Base-by-base conservation (phyloP, 2,888 invertebrate species). In the Cyclophora punctaria region DNA sequence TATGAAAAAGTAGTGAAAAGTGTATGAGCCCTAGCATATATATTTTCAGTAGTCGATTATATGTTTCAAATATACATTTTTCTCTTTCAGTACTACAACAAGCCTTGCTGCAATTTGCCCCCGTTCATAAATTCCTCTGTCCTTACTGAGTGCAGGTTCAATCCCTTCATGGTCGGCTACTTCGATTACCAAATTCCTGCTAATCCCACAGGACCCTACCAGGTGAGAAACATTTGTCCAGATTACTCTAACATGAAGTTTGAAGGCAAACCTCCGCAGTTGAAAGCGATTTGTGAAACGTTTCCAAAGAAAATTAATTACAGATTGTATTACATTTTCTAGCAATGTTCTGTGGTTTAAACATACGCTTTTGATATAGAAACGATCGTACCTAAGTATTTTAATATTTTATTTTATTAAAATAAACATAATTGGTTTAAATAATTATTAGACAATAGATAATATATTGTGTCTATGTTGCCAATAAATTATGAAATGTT, bases 101-200 rank as follows among this genome's bases (percentile, higher is more conserved):
- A 67, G 0, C 84, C 80, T 63, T 87, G 87, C 67, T 87, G 87
- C 53, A 59, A 79, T n/a, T 20, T 87, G 5, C 86, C 86, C 0
- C 56, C 61, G 3, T 40, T 87, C 6, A 69, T 85, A 55, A 74
- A 69, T 48, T 46, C 64, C 0, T 62, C 69, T 0, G 41, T 65
- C 0, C 49, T 86, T 1, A 41, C 58, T 0, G 73, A 72, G 35
- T 87, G 87, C 49, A 80, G 81, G 0, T 78, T 86, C 49, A 48
- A 60, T 0, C 56, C 67, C 0, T 20, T 20, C 20, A 57, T 83
- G 3, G 57, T 83, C 40, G 63, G 67, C n/a, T 80, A 79, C 52
- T 63, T 71, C 46, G 52, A 59, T 2, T 78, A 78, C 42, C 60
- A 65, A 3, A 58, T 70, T 3, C 57, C 43, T 60, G 55, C 5